Conservation (phyloP, 2,888 invertebrate species). For the Drosophila austrosaltans region DNA sequence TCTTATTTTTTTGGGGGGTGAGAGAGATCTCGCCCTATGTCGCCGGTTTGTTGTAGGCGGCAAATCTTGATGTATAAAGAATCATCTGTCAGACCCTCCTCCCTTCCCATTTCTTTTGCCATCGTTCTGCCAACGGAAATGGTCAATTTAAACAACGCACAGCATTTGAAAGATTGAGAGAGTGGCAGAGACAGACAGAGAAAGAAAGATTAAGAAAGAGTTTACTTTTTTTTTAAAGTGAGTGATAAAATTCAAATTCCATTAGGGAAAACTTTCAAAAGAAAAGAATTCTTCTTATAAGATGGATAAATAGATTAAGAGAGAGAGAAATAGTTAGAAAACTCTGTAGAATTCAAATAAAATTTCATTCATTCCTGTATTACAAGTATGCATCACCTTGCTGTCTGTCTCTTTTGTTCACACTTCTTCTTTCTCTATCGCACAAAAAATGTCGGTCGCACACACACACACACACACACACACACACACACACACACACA, state of each 20-base stretch:
- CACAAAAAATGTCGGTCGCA: neutral
- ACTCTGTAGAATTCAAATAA: neutral
- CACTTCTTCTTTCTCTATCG: neutral
- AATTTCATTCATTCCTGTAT: neutral
- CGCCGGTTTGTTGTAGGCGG: slow-evolving; percentile 13
- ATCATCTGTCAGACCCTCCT: neutral
- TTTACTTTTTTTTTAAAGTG: neutral
- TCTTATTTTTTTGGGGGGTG: no score
- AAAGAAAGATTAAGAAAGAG: neutral
- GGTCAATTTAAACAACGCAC: slow-evolving; percentile 46
- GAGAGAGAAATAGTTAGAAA: neutral
- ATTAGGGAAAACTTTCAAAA: neutral
- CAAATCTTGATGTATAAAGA: slow-evolving; percentile 30
- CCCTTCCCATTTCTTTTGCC: slow-evolving; percentile 12
- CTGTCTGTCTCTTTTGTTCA: neutral
- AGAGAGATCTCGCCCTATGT: no score
- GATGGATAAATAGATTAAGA: neutral
- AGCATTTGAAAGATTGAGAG: slow-evolving; percentile 33
- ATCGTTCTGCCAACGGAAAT: slow-evolving; percentile 34
- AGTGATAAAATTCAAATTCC: neutral
- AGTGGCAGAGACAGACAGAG: neutral
- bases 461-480: neutral
- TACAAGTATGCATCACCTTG: neutral
- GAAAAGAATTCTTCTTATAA: neutral
- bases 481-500: neutral